Evolutionary conservation across 2,113 vertebrate genomes (phyloP).

Genomic region (Oncorhynchus masou): DNA sequence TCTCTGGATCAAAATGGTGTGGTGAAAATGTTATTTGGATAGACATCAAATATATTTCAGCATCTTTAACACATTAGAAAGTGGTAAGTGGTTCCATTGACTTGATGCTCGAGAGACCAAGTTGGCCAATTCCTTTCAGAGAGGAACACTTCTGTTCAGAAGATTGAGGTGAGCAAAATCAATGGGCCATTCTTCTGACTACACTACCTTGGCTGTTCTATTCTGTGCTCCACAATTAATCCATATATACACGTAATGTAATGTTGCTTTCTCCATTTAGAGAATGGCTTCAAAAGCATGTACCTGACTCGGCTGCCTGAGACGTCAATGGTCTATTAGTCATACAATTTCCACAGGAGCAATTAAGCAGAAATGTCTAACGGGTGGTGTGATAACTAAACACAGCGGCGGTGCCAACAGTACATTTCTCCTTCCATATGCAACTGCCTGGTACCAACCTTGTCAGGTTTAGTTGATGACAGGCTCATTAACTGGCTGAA

Average conservation of each 20-base stretch:
- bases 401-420: neutral
- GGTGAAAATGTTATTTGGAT: neutral
- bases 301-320: neutral
- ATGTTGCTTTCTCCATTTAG: neutral
- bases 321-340: neutral
- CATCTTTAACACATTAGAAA: neutral
- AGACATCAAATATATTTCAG: neutral
- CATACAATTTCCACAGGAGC: neutral
- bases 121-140: neutral
- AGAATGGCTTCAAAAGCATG: neutral
- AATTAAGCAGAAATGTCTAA: neutral
- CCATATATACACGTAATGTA: neutral
- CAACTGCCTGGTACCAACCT: conserved; percentile 17
- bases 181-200: neutral
- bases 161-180: neutral
- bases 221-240: neutral
- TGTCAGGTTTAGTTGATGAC: conserved; percentile 32
- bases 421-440: neutral
- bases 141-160: neutral
- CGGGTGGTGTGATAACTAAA: conserved; percentile 8
- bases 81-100: neutral
- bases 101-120: neutral
- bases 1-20: too few species aligned
- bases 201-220: neutral
- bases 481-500: conserved; percentile 47